Base-by-base conservation (phyloP, 1,140 invertebrate genomes). In the Lordiphosa stackelbergi region DNA sequence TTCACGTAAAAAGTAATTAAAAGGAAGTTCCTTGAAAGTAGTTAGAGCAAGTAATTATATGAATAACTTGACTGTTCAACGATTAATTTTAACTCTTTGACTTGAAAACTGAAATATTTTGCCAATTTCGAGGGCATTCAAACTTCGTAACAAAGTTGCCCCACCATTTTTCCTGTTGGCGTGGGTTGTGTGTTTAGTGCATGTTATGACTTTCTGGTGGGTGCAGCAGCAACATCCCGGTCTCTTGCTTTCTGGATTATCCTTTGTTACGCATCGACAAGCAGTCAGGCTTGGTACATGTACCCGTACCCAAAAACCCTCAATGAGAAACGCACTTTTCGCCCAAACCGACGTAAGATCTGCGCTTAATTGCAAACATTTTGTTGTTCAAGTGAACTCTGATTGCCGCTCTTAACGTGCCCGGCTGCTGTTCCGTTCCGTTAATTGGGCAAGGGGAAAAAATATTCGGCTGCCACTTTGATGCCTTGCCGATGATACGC, bases 221-320 rank as follows among this genome's bases (percentile, higher is more conserved):
- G 71, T 71, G 71, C 71, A 83, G 74, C 73, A 51, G 8, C 19
- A 48, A 56, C 51, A 41, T 28, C 9, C 45, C 38, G 51, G 43
- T 36, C 60, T 65, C 53, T 48, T 69, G 53, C 36, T 41, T 51
- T 51, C 42, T 69, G 77, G 77, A 84, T 81, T 84, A 81, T 81
- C 77, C 77, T 81, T 81, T 81, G 77, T 84, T 81, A 70, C 69
- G 53, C 64, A 81, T 81, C 77, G 72, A 77, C 77, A 77, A 81
- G 71, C 69, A 57, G 53, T 49, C 38, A 48, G 36, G 16, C 16
- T 24, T 35, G 41, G 46, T 84, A 81, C 77, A 81, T 77, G 59
- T 49, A 55, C 28, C 36, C 40, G 48, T 62, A 22, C 16, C 6
- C 19, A 10, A 24, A 19, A 19, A 19, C 12, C 31, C 42, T 11